Evolutionary conservation across 2,888 invertebrate species (phyloP).

Genomic region (Hedychridium roseum): DNA sequence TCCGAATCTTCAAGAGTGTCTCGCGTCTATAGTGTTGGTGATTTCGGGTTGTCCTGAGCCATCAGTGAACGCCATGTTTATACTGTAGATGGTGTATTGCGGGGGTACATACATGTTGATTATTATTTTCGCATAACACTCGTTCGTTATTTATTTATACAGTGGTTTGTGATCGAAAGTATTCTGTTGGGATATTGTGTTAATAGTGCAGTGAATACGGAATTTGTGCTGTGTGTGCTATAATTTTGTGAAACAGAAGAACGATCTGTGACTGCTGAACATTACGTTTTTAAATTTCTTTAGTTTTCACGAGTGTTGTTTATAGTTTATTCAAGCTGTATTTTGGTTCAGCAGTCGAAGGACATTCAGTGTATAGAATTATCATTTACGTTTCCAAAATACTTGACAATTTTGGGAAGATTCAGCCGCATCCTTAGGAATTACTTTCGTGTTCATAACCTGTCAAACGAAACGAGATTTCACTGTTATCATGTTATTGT

Average conservation of each 20-base stretch:
- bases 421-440: constrained; percentile 27
- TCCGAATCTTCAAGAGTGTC: too few relatives aligned
- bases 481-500: constrained; percentile 39
- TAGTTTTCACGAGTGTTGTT: constrained; percentile 32
- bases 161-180: constrained; percentile 4
- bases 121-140: constrained; percentile 35
- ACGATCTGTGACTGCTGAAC: constrained; percentile 28
- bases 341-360: constrained; percentile 9
- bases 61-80: constrained; percentile 37
- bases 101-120: constrained; percentile 35
- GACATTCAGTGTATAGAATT: constrained; percentile 18
- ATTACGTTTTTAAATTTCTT: constrained; percentile 22
- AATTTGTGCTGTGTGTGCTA: constrained; percentile 12
- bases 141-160: constrained; percentile 40
- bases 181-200: constrained; percentile 3
- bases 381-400: constrained; percentile 31
- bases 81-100: constrained; percentile 39
- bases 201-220: constrained; percentile 5
- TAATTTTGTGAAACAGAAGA: constrained; percentile 4
- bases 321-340: constrained; percentile 24
- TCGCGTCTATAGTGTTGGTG: too few relatives aligned
- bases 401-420: constrained; percentile 16
- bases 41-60: constrained; percentile 10
- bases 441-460: constrained; percentile 43
- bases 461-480: constrained; percentile 33